These are phyloP conservation scores for Labia minor DNA, from an alignment of 2,888 invertebrate genomes.

Conservation along the genomic window DNA sequence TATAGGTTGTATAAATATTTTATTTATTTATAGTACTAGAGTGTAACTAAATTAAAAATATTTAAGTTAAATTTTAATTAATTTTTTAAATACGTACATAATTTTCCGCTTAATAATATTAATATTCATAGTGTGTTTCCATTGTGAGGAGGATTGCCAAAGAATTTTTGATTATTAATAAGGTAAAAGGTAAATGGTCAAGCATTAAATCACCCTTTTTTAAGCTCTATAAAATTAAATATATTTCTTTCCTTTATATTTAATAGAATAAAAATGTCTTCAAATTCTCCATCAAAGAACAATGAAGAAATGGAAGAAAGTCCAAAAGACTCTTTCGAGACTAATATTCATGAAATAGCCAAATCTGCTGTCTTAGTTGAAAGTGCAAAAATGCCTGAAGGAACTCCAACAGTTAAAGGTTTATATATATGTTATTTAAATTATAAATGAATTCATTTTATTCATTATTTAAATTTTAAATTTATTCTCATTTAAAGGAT, in stretches of 20 bases:
- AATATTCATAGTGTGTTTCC: too few relatives aligned
- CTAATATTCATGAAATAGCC: slow-evolving; percentile 41
- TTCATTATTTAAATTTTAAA: slow-evolving; percentile 35
- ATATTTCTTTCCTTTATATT: background rate
- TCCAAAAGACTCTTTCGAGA: slow-evolving; percentile 20
- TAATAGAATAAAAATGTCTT: slow-evolving; percentile 16
- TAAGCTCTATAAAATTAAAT: too few relatives aligned
- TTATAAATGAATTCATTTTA: background rate
- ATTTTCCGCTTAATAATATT: too few relatives aligned
- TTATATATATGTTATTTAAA: slow-evolving; percentile 17
- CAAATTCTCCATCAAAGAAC: background rate
- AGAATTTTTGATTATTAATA: too few relatives aligned
- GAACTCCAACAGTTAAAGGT: slow-evolving; percentile 54
- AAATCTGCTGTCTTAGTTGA: slow-evolving; percentile 60
- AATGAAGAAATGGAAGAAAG: slow-evolving; percentile 7
- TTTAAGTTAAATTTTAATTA: too few relatives aligned
- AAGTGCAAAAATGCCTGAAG: slow-evolving; percentile 54
- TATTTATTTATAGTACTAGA: too few relatives aligned
- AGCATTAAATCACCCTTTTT: too few relatives aligned
- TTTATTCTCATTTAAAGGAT: slow-evolving; percentile 46
- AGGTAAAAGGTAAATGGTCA: too few relatives aligned
- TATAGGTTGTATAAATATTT: too few relatives aligned
- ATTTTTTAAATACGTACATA: too few relatives aligned
- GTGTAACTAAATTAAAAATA: too few relatives aligned
- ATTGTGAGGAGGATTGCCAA: too few relatives aligned